Evolutionary conservation across 1,140 invertebrate genomes (phyloP).

Genomic region (Medauroidea extradentata): DNA sequence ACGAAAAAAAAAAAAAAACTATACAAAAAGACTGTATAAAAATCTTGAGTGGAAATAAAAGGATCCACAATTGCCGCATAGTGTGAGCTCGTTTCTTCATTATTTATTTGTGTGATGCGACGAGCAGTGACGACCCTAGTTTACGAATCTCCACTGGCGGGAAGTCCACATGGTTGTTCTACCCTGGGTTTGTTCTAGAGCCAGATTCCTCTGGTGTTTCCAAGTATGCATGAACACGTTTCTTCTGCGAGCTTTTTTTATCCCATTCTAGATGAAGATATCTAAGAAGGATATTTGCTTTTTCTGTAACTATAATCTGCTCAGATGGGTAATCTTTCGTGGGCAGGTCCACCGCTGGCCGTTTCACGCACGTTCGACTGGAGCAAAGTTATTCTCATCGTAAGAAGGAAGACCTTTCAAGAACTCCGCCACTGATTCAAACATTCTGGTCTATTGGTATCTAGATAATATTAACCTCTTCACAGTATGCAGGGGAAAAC

Average conservation of each 20-base stretch:
- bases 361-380: slow-evolving; percentile 78
- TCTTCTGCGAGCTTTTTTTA: slow-evolving; percentile 56
- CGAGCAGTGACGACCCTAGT: too few species aligned
- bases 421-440: slow-evolving; percentile 78
- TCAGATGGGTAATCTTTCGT: slow-evolving; percentile 86
- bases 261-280: slow-evolving; percentile 93
- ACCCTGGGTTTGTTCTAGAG: slow-evolving; percentile 10
- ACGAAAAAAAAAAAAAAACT: too few species aligned
- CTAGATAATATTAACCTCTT: too few species aligned
- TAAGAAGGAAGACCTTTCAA: slow-evolving; percentile 86
- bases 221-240: slow-evolving; percentile 11
- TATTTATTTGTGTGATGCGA: too few species aligned
- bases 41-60: too few species aligned
- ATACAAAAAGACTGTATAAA: too few species aligned
- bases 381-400: slow-evolving; percentile 85
- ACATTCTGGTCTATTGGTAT: too few species aligned
- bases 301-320: slow-evolving; percentile 92
- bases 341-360: slow-evolving; percentile 83
- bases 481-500: too few species aligned
- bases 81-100: too few species aligned
- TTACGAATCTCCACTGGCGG: too few species aligned
- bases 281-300: slow-evolving; percentile 86
- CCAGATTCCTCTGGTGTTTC: slow-evolving; percentile 10
- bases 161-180: neutral
- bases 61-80: too few species aligned